These are phyloP conservation scores for Cheilosia vulpina DNA, from an alignment of 2,888 invertebrate genomes.

Conservation along the genomic window DNA sequence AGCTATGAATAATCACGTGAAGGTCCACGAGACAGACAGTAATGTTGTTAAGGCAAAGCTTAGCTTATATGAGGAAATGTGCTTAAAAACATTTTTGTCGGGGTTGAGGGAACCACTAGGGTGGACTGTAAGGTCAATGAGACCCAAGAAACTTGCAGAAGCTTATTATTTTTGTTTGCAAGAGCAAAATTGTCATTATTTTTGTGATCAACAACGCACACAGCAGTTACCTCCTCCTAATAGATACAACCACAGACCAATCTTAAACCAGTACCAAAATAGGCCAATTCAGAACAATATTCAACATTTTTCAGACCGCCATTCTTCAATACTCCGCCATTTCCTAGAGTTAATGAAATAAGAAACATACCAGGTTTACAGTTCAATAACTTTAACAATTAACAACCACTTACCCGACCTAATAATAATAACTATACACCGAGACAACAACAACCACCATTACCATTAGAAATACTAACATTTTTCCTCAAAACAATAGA, in stretches of 20 bases:
- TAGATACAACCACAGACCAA: background rate
- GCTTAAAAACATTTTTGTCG: background rate
- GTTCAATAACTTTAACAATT: background rate
- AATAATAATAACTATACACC: background rate
- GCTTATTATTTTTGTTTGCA: background rate
- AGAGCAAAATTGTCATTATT: conserved; percentile 6
- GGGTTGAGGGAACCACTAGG: background rate
- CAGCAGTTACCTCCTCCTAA: background rate
- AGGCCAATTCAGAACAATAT: background rate
- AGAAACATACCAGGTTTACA: too few species aligned
- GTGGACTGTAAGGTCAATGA: conserved; percentile 7
- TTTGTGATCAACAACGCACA: background rate
- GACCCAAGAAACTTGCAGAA: background rate
- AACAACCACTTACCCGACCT: background rate
- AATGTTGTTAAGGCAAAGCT: background rate
- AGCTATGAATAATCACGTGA: conserved; percentile 4
- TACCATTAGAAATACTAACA: background rate
- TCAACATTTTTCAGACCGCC: background rate
- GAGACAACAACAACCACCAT: background rate
- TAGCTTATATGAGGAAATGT: background rate
- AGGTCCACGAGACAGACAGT: background rate
- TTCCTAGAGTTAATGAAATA: too few species aligned
- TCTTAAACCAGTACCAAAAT: background rate
- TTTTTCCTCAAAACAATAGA: too few species aligned
- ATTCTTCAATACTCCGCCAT: background rate